Conservation (phyloP, 2,797 vertebrate species). For the Sylvia borin region DNA sequence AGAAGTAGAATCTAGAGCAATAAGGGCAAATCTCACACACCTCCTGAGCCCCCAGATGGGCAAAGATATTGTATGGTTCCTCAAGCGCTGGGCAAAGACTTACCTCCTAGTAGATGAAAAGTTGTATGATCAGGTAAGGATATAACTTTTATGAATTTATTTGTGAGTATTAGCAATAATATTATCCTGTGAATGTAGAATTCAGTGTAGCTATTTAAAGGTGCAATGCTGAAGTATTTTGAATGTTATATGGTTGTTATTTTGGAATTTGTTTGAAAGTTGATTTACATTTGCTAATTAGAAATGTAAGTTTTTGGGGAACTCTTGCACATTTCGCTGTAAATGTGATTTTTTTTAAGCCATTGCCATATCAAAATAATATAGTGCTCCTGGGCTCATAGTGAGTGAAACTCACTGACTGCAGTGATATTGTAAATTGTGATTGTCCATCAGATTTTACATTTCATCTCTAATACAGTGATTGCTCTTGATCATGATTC, state of each 20-base stretch:
- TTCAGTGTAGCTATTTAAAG: background rate
- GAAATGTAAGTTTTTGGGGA: background rate
- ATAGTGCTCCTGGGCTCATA: background rate
- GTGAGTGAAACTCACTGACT: background rate
- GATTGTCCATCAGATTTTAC: background rate
- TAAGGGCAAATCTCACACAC: constrained; percentile 91
- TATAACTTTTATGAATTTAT: background rate
- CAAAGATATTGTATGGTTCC: constrained; percentile 98
- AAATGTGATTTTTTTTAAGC: background rate
- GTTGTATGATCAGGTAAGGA: constrained; percentile 92
- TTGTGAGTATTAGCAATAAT: constrained; percentile 10
- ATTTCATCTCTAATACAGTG: background rate
- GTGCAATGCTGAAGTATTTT: background rate
- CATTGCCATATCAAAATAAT: background rate
- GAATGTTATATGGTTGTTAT: background rate
- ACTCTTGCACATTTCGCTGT: background rate
- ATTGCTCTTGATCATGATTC: background rate
- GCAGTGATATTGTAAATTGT: background rate
- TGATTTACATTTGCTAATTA: background rate
- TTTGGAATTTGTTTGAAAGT: background rate
- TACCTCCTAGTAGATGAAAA: constrained; percentile 98
- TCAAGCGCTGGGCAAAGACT: constrained; percentile 96
- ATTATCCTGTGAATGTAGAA: background rate
- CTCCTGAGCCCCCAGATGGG: constrained; percentile 99
- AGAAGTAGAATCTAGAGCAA: constrained; percentile 96